Evolutionary conservation across 2,113 vertebrate species (phyloP).

Genomic region (Puffinus mauretanicus): DNA sequence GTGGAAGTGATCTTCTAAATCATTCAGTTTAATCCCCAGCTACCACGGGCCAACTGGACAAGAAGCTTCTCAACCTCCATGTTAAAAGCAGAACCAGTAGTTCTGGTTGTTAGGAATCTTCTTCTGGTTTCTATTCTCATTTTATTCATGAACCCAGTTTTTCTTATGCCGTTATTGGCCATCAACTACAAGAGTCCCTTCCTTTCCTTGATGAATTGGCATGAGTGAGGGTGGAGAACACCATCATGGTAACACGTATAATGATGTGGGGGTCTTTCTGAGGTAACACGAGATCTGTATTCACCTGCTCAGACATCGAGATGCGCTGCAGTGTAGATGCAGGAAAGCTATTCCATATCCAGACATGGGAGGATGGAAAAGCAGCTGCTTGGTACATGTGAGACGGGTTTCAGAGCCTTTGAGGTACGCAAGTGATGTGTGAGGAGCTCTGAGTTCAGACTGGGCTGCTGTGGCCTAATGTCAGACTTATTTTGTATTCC

Average conservation of each 20-base stretch:
- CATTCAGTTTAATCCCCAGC: not conserved
- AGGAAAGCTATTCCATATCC: not conserved
- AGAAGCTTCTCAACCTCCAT: not conserved
- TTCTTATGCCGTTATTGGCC: not conserved
- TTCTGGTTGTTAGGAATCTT: not conserved
- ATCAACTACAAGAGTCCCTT: not conserved
- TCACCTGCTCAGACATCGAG: not conserved
- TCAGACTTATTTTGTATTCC: not conserved
- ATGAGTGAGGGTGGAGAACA: not conserved
- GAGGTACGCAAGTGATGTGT: not conserved
- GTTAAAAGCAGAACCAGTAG: not conserved
- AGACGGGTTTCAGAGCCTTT: not conserved
- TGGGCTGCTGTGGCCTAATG: not conserved
- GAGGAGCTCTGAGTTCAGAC: not conserved
- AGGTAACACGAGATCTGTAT: not conserved
- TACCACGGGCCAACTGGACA: fast-evolving
- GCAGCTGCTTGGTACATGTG: not conserved
- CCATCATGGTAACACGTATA: not conserved
- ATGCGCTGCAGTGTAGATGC: not conserved
- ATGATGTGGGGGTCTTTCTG: not conserved
- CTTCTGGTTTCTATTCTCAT: not conserved
- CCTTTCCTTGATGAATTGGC: not conserved
- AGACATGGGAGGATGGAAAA: not conserved
- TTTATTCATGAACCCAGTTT: not conserved
- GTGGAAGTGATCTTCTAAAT: not conserved